These are phyloP conservation scores for Aricia agestis DNA, from an alignment of 1,140 invertebrate species.

Conservation along the genomic window DNA sequence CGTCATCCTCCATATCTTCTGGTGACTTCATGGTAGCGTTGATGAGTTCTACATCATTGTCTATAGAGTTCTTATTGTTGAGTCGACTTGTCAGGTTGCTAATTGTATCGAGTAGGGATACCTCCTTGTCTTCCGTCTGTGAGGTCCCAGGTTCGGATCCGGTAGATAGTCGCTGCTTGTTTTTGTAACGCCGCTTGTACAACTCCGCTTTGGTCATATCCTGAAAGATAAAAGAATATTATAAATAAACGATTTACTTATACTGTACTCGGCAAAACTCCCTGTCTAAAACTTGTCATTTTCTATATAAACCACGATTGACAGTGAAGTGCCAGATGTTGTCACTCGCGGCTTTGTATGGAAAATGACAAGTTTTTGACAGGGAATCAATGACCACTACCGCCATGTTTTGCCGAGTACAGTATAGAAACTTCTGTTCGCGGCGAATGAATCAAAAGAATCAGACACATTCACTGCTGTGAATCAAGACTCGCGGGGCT, in stretches of 20 bases:
- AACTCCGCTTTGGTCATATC: conserved; percentile 71
- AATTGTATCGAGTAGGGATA: conserved; percentile 50
- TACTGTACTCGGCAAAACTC: too few species aligned
- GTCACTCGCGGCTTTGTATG: too few species aligned
- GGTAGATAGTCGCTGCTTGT: conserved; percentile 49
- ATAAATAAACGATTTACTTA: neutral
- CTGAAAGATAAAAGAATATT: conserved; percentile 34
- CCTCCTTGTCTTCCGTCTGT: conserved; percentile 38
- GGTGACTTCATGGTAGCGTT: conserved; percentile 62
- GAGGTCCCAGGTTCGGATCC: conserved; percentile 46
- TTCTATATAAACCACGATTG: too few species aligned
- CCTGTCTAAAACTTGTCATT: too few species aligned
- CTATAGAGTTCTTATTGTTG: conserved; percentile 61
- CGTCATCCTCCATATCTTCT: conserved; percentile 46
- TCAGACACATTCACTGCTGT: too few species aligned
- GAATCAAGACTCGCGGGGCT: too few species aligned
- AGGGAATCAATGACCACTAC: too few species aligned
- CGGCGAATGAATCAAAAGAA: too few species aligned
- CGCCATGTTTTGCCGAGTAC: too few species aligned
- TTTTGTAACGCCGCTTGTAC: conserved; percentile 64
- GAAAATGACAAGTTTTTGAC: too few species aligned
- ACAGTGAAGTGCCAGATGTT: too few species aligned
- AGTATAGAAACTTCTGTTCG: too few species aligned
- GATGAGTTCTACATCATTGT: conserved; percentile 62
- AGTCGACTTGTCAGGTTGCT: conserved; percentile 59